phyloP scores from a whole-genome alignment of 2,888 invertebrate genomes.

The Acanthococcus lagerstroemiae region DNA sequence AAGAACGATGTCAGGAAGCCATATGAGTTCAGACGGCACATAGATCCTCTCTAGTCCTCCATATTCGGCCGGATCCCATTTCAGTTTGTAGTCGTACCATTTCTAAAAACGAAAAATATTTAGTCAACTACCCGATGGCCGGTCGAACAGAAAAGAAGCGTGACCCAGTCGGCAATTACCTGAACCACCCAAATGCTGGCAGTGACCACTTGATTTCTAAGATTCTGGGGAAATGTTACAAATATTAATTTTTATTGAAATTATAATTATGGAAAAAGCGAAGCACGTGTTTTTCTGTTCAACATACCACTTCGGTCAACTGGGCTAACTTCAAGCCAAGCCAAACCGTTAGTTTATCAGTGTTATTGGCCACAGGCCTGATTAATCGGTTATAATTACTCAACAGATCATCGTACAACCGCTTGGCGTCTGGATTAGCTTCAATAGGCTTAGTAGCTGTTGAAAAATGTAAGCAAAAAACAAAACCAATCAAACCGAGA shows the following conservation, averaged over 20 bases:
- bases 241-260: not conserved
- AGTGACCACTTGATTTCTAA: slow-evolving; percentile 90
- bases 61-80: slow-evolving; percentile 82
- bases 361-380: slow-evolving; percentile 84
- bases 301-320: slow-evolving; percentile 65
- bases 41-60: slow-evolving; percentile 83
- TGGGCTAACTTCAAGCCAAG: slow-evolving; percentile 82
- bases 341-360: slow-evolving; percentile 82
- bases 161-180: slow-evolving; percentile 50
- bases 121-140: not conserved
- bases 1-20: slow-evolving; percentile 92
- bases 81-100: slow-evolving; percentile 84
- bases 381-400: slow-evolving; percentile 93
- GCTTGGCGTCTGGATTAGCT: slow-evolving; percentile 87
- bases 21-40: slow-evolving; percentile 92
- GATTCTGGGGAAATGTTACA: slow-evolving; percentile 45
- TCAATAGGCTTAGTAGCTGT: slow-evolving; percentile 44
- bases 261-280: not conserved
- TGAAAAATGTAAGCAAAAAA: too few species aligned
- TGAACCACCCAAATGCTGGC: slow-evolving; percentile 91
- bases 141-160: not conserved
- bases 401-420: slow-evolving; percentile 89
- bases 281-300: slow-evolving; percentile 65
- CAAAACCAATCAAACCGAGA: too few species aligned
- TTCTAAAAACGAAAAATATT: slow-evolving; percentile 50